phyloP scores from a whole-genome alignment of 2,797 vertebrate genomes.

The Vespertilio murinus region DNA sequence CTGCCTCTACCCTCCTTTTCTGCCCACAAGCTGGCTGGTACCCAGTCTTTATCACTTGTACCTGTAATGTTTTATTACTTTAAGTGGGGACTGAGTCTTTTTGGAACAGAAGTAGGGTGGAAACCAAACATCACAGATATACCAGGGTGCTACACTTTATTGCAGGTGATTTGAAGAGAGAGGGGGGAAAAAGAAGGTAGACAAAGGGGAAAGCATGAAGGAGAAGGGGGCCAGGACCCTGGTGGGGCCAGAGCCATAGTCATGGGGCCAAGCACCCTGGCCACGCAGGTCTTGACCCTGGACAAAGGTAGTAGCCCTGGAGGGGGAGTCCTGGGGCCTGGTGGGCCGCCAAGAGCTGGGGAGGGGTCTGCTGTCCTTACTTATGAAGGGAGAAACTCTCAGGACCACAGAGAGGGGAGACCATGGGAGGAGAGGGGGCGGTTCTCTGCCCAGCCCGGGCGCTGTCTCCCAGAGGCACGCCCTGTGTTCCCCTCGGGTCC shows the following conservation, averaged over 20 bases:
- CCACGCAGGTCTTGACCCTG: background rate
- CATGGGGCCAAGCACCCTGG: background rate
- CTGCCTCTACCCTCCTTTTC: background rate
- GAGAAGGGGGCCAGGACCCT: background rate
- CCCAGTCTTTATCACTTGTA: background rate
- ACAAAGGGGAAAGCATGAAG: background rate
- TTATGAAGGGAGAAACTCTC: background rate
- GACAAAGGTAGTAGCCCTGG: background rate
- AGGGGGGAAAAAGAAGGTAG: background rate
- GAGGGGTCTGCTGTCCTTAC: background rate
- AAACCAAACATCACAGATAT: slow-evolving; percentile 12
- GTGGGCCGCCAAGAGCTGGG: background rate
- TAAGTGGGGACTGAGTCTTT: background rate
- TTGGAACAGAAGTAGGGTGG: background rate
- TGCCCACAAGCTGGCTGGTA: background rate
- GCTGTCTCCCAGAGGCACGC: slow-evolving; percentile 46
- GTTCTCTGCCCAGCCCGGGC: slow-evolving; percentile 37
- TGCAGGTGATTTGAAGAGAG: slow-evolving; percentile 16
- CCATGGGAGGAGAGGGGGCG: background rate
- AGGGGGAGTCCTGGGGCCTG: background rate
- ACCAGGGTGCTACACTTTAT: slow-evolving; percentile 62
- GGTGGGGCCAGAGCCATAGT: background rate
- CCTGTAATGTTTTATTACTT: background rate
- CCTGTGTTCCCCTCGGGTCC: background rate
- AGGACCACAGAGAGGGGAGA: background rate